Conservation (phyloP, 2,113 vertebrate genomes). For the Ivindomyrus marchei region DNA sequence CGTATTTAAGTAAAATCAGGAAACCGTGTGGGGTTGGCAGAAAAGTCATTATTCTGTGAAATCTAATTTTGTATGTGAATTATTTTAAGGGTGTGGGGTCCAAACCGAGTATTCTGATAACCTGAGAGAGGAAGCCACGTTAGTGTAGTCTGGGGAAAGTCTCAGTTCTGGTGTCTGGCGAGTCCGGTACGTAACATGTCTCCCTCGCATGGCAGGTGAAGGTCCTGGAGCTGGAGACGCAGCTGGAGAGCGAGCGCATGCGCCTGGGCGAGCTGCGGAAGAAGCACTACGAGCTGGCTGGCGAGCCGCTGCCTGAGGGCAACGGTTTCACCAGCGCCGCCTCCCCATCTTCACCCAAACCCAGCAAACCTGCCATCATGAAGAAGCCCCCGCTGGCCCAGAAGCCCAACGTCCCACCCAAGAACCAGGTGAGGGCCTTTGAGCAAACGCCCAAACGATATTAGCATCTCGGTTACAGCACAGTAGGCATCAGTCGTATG, state of each 20-base stretch:
- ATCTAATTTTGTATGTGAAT: neutral
- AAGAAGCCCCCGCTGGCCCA: slow-evolving; percentile 80
- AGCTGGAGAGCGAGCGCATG: slow-evolving; percentile 75
- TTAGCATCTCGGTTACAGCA: neutral
- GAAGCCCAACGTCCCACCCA: slow-evolving; percentile 65
- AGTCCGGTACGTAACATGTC: neutral
- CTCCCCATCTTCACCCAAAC: slow-evolving; percentile 49
- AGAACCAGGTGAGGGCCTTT: slow-evolving; percentile 46
- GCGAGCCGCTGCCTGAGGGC: slow-evolving; percentile 44
- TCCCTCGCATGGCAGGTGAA: slow-evolving; percentile 69
- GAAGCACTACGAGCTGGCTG: slow-evolving; percentile 81
- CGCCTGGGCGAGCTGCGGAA: slow-evolving; percentile 83
- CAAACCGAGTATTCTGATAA: neutral
- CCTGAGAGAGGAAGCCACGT: neutral
- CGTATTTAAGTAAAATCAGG: neutral
- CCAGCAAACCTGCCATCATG: slow-evolving; percentile 51
- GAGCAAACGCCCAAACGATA: neutral
- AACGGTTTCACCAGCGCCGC: slow-evolving; percentile 30
- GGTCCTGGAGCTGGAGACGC: slow-evolving; percentile 83
- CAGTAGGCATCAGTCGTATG: neutral
- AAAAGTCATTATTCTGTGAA: neutral
- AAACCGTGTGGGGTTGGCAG: neutral
- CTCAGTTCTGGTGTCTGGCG: neutral
- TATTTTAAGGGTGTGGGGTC: neutral
- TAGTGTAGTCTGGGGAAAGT: neutral